phyloP scores from a whole-genome alignment of 23 tunicate species.

The Phallusia fumigata region DNA sequence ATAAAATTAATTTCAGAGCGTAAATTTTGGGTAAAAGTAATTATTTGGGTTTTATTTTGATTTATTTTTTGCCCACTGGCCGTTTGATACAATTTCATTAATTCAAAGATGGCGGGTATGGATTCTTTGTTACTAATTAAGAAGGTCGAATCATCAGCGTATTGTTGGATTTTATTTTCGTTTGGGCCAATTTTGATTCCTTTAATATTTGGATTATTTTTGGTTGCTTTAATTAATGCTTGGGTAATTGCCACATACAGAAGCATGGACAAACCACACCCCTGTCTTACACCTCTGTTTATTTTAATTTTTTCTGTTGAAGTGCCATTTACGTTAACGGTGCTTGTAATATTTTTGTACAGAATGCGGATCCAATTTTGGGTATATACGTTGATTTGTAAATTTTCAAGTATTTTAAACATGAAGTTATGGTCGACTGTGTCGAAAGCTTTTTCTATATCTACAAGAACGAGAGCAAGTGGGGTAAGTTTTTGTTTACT shows the following conservation, averaged over 20 bases:
- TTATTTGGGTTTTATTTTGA: slow-evolving; percentile 23
- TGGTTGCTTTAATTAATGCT: slow-evolving; percentile 6
- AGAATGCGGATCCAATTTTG: background rate
- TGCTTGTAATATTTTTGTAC: slow-evolving; percentile 3
- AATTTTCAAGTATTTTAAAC: background rate
- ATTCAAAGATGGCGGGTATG: background rate
- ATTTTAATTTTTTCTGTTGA: background rate
- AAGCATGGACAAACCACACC: slow-evolving; percentile 40
- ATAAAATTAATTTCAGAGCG: no score
- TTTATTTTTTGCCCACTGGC: slow-evolving; percentile 36
- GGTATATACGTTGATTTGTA: background rate
- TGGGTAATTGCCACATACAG: slow-evolving; percentile 8
- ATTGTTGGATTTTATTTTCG: slow-evolving; percentile 23
- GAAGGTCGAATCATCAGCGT: slow-evolving; percentile 36
- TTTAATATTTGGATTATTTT: background rate
- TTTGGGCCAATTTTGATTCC: slow-evolving; percentile 14
- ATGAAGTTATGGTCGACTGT: background rate
- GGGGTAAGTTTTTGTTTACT: background rate
- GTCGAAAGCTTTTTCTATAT: background rate
- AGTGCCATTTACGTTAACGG: slow-evolving; percentile 5
- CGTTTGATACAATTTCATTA: background rate
- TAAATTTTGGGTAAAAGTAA: background rate
- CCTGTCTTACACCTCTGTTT: slow-evolving; percentile 39
- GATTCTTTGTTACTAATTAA: background rate
- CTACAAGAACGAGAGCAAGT: background rate